Evolutionary conservation across 2,888 invertebrate species (phyloP).

Genomic region (Bursaphelenchus okinawaensis): DNA sequence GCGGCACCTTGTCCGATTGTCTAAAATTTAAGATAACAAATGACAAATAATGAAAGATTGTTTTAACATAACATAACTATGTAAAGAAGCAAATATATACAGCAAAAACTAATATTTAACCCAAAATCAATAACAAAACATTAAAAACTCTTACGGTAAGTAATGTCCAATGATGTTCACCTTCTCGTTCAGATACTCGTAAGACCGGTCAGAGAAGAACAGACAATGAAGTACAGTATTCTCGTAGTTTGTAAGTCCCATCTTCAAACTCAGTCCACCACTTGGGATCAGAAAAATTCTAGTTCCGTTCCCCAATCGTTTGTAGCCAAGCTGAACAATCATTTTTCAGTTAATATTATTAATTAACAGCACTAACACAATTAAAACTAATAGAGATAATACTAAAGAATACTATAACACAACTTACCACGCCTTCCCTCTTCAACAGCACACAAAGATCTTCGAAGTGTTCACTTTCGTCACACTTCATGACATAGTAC

Average conservation of each 20-base stretch:
- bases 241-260: conserved; percentile 10
- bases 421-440: conserved; percentile 8
- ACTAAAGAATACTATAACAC: background rate
- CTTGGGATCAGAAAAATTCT: conserved; percentile 20
- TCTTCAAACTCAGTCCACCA: conserved; percentile 15
- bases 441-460: conserved; percentile 10
- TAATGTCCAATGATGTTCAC: background rate
- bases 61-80: no score
- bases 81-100: no score
- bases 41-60: no score
- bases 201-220: background rate
- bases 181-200: background rate
- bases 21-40: no score
- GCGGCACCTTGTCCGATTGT: no score
- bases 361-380: no score
- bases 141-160: background rate
- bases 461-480: conserved; percentile 6
- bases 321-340: conserved; percentile 15
- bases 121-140: no score
- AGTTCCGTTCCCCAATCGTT: background rate
- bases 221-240: background rate
- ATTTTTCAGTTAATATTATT: conserved; percentile 5
- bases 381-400: background rate
- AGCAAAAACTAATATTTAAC: no score
- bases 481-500: conserved; percentile 8